These are phyloP conservation scores for Campoletis sonorensis DNA, from an alignment of 1,140 invertebrate genomes.

Conservation along the genomic window DNA sequence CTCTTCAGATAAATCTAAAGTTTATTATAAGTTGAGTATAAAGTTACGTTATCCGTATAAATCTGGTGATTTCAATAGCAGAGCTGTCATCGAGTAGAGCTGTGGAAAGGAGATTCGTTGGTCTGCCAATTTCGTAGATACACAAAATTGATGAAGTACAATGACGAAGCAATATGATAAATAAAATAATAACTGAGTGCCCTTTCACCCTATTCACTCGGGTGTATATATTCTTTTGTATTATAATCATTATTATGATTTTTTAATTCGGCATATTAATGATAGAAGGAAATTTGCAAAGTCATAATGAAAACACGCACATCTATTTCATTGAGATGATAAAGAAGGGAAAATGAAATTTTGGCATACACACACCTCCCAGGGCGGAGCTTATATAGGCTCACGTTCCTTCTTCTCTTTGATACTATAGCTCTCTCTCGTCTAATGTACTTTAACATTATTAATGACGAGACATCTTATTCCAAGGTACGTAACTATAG, in stretches of 20 bases:
- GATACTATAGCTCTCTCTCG: not conserved
- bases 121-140: too few relatives aligned
- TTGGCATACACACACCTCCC: constrained; percentile 6
- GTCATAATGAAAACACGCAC: constrained; percentile 15
- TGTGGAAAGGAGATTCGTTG: too few relatives aligned
- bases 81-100: too few relatives aligned
- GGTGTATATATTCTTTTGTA: not conserved
- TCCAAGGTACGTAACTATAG: constrained; percentile 33
- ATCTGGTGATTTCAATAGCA: too few relatives aligned
- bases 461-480: constrained; percentile 43
- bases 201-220: too few relatives aligned
- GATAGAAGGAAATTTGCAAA: not conserved
- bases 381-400: not conserved
- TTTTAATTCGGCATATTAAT: not conserved
- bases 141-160: too few relatives aligned
- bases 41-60: too few relatives aligned
- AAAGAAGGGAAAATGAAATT: constrained; percentile 4
- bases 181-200: too few relatives aligned
- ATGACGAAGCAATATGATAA: too few relatives aligned
- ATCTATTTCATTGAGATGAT: constrained; percentile 4
- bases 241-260: not conserved
- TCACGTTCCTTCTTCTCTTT: not conserved
- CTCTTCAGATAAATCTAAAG: too few relatives aligned
- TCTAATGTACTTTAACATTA: constrained; percentile 43
- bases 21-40: too few relatives aligned